Evolutionary conservation across 2,113 vertebrate species (phyloP).

Genomic region (Platycercus adscitus): DNA sequence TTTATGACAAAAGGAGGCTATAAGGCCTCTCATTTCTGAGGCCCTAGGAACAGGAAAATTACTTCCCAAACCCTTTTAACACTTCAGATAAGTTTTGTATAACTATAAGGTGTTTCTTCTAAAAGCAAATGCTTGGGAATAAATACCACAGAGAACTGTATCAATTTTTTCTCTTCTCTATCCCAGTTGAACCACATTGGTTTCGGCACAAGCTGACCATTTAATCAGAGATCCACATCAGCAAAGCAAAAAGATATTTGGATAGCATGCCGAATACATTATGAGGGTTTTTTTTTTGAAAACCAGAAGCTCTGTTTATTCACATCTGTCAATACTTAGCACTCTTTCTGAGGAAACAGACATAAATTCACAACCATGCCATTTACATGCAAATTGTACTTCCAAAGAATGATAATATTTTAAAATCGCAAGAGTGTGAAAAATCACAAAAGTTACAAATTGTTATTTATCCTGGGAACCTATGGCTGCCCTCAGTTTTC

Average conservation of each 20-base stretch:
- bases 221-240: not conserved
- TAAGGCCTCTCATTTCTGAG: not conserved
- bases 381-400: conserved; percentile 65
- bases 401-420: conserved; percentile 31
- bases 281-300: not conserved
- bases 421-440: conserved; percentile 33
- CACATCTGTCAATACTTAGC: conserved; percentile 2
- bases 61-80: not conserved
- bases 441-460: conserved; percentile 45
- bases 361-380: conserved; percentile 27
- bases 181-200: not conserved
- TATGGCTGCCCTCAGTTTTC: conserved; percentile 62
- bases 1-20: not conserved
- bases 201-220: not conserved
- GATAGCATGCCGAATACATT: not conserved
- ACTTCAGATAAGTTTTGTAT: not conserved
- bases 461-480: conserved; percentile 41
- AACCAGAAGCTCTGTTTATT: not conserved
- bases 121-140: not conserved
- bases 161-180: not conserved
- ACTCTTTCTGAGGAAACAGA: not conserved
- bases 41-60: not conserved
- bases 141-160: not conserved
- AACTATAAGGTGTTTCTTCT: not conserved
- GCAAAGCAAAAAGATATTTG: not conserved